Evolutionary conservation across 1,140 invertebrate genomes (phyloP).

Genomic region (Aporrectodea caliginosa): DNA sequence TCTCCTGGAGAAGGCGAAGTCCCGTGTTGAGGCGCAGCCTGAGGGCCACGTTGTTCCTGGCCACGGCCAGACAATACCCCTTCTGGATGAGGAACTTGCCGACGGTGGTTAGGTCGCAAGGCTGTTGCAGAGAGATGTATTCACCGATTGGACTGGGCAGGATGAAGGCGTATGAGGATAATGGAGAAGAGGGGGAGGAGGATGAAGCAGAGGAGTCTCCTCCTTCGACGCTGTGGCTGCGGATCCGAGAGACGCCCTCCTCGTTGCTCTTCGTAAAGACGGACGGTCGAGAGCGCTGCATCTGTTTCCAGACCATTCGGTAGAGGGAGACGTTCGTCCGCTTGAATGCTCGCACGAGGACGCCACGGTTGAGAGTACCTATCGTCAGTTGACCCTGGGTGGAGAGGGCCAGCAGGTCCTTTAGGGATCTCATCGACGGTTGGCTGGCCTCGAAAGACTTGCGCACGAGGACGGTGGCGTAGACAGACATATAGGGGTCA

Average conservation of each 20-base stretch:
- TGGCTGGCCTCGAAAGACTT: too few relatives aligned
- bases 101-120: slow-evolving; percentile 15
- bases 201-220: too few relatives aligned
- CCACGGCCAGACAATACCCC: slow-evolving; percentile 9
- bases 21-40: slow-evolving; percentile 9
- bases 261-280: slow-evolving; percentile 6
- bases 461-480: slow-evolving; percentile 16
- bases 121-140: slow-evolving; percentile 13
- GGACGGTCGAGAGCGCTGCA: not conserved
- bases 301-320: slow-evolving; percentile 7
- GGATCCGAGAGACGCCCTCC: slow-evolving; percentile 8
- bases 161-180: slow-evolving; percentile 27
- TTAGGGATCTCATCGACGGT: not conserved
- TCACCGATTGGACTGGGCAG: slow-evolving; percentile 19
- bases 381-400: too few relatives aligned
- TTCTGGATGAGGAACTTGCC: slow-evolving; percentile 15
- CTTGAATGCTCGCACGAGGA: slow-evolving; percentile 18
- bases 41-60: slow-evolving; percentile 11
- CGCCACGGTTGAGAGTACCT: slow-evolving; percentile 23
- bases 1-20: slow-evolving; percentile 4
- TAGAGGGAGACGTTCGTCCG: slow-evolving; percentile 13
- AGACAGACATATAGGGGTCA: slow-evolving; percentile 18
- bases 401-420: slow-evolving; percentile 18
- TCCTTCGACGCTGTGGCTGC: not conserved
- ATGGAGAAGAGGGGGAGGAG: too few relatives aligned